phyloP scores from a whole-genome alignment of 1,140 invertebrate species.

The Drosophila miranda region DNA sequence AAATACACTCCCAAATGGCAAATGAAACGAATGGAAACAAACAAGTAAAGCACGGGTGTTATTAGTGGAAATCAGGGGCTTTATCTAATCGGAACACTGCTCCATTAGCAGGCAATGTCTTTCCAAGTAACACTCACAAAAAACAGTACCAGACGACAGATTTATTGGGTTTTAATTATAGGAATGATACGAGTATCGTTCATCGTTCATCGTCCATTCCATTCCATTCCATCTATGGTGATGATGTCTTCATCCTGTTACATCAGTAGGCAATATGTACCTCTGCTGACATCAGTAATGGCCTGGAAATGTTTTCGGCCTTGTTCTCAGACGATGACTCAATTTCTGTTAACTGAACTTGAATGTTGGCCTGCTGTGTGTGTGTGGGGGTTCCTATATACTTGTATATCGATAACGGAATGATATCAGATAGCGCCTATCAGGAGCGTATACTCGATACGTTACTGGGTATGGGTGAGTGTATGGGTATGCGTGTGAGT shows the following conservation, averaged over 20 bases:
- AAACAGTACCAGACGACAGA: constrained; percentile 7
- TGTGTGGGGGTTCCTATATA: constrained; percentile 6
- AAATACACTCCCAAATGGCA: too few relatives aligned
- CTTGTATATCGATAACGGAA: constrained; percentile 58
- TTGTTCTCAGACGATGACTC: constrained; percentile 25
- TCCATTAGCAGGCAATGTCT: constrained; percentile 22
- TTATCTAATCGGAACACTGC: constrained; percentile 46
- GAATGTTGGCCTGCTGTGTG: constrained; percentile 11
- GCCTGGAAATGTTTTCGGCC: constrained; percentile 10
- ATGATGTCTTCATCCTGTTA: too few relatives aligned
- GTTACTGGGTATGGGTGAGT: background rate
- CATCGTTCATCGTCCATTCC: background rate
- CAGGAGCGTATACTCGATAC: constrained; percentile 16
- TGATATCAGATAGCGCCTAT: constrained; percentile 70
- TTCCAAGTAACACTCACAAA: constrained; percentile 9
- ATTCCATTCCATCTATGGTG: constrained; percentile 1
- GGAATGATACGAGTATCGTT: constrained; percentile 30
- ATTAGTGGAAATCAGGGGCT: constrained; percentile 34
- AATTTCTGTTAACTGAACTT: constrained; percentile 43
- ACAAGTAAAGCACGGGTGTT: background rate
- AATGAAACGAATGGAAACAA: background rate
- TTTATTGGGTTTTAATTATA: constrained; percentile 47
- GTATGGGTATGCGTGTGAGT: background rate
- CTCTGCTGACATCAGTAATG: background rate
- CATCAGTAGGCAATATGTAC: too few relatives aligned